phyloP scores from a whole-genome alignment of 2,113 vertebrate genomes.

The Hemibagrus wyckioides region DNA sequence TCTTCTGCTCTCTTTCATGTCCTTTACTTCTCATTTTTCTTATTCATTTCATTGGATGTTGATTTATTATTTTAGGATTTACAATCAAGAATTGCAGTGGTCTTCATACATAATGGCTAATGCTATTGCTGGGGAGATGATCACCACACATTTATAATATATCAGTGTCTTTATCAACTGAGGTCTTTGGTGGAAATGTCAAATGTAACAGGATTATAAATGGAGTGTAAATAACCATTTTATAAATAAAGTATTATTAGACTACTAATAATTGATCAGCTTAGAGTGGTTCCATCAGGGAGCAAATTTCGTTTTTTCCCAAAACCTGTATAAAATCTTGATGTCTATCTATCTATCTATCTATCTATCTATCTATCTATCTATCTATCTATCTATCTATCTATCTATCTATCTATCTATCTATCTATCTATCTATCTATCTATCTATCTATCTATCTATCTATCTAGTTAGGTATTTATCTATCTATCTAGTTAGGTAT shows the following conservation, averaged over 20 bases:
- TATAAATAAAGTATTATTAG: not conserved
- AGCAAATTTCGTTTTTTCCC: too few species aligned
- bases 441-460: too few species aligned
- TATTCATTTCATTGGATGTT: constrained; percentile 44
- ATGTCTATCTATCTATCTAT: too few species aligned
- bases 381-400: too few species aligned
- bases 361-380: too few species aligned
- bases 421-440: too few species aligned
- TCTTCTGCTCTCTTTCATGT: constrained; percentile 30
- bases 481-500: not conserved
- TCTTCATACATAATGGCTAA: constrained; percentile 70
- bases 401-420: too few species aligned
- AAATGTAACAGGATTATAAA: not conserved
- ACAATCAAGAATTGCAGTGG: constrained; percentile 58
- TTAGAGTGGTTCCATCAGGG: not conserved
- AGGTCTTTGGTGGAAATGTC: not conserved
- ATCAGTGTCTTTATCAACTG: not conserved
- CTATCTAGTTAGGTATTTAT: not conserved
- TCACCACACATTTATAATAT: constrained; percentile 56
- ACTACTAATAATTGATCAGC: not conserved
- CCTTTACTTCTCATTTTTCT: constrained; percentile 11
- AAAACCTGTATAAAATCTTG: not conserved
- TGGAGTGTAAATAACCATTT: not conserved
- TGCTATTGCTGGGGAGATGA: constrained; percentile 68
- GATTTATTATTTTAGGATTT: constrained; percentile 62